These are phyloP conservation scores for Toxotes chatareus DNA, from an alignment of 2,113 vertebrate species.

Conservation along the genomic window DNA sequence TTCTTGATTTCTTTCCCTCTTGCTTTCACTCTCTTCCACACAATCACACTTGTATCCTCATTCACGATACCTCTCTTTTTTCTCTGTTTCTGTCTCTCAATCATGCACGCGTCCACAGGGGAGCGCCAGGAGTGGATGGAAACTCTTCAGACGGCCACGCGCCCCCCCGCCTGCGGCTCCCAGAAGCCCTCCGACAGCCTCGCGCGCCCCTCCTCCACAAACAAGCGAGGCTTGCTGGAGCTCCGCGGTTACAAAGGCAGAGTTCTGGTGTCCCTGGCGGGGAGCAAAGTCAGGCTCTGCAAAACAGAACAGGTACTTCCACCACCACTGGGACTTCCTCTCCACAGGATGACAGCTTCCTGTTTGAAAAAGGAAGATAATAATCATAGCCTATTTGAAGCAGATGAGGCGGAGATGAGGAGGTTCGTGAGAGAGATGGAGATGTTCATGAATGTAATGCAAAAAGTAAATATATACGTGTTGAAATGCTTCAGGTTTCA, in stretches of 20 bases:
- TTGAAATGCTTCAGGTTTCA: slow-evolving; percentile 24
- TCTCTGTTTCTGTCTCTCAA: slow-evolving; percentile 51
- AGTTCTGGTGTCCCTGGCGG: slow-evolving; percentile 91
- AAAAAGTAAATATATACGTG: slow-evolving; percentile 49
- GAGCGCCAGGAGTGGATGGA: slow-evolving; percentile 95
- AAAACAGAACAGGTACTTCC: slow-evolving; percentile 95
- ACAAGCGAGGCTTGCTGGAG: slow-evolving; percentile 92
- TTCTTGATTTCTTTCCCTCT: slow-evolving; percentile 28
- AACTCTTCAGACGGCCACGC: slow-evolving; percentile 86
- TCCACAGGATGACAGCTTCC: slow-evolving; percentile 71
- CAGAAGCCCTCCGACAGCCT: slow-evolving; percentile 75
- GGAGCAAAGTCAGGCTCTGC: slow-evolving; percentile 93
- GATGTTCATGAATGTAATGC: slow-evolving; percentile 58
- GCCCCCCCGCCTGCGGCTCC: slow-evolving; percentile 77
- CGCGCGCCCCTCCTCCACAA: slow-evolving; percentile 71
- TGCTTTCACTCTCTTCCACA: slow-evolving; percentile 15
- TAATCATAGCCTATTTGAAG: slow-evolving; percentile 56
- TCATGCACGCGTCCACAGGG: slow-evolving; percentile 81
- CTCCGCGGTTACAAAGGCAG: slow-evolving; percentile 95
- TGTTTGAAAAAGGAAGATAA: slow-evolving; percentile 59
- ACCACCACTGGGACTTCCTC: slow-evolving; percentile 69
- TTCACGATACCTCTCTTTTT: slow-evolving; percentile 32
- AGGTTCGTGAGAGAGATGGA: slow-evolving; percentile 16
- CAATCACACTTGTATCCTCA: slow-evolving; percentile 42
- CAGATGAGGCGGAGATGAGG: not conserved